A percentile compares a stretch with the other conserved stretches of the same genome.
phyloP scores from a whole-genome alignment of 1,140 invertebrate genomes.

The Drosophila ogumai region DNA sequence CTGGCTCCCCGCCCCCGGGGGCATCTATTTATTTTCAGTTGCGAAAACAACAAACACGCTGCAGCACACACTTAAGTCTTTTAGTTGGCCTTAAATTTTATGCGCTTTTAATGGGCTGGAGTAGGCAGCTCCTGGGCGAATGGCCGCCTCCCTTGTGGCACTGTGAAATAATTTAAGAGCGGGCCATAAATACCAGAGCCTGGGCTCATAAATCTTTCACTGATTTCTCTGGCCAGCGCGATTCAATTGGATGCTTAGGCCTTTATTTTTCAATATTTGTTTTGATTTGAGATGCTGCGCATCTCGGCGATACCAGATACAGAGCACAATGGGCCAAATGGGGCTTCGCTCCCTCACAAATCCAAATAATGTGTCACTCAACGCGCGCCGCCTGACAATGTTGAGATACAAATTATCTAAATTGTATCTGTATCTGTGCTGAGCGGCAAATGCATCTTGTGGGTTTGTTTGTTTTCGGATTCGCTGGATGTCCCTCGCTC shows the following conservation, averaged over 20 bases:
- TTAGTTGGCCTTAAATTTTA: constrained; percentile 48
- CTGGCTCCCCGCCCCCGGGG: background rate
- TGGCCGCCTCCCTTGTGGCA: constrained; percentile 25
- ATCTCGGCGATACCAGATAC: constrained; percentile 31
- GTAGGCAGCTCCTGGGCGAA: constrained; percentile 12
- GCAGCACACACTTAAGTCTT: constrained; percentile 22
- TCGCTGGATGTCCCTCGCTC: constrained; percentile 17
- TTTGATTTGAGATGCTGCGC: constrained; percentile 45
- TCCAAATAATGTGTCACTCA: constrained; percentile 83
- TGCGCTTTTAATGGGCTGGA: constrained; percentile 70
- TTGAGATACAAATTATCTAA: constrained; percentile 85
- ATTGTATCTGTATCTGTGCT: constrained; percentile 68
- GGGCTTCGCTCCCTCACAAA: constrained; percentile 46
- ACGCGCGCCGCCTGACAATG: constrained; percentile 70
- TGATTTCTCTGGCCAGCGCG: constrained; percentile 57
- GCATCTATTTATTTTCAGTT: constrained; percentile 63
- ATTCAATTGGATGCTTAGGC: constrained; percentile 69
- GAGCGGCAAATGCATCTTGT: constrained; percentile 70
- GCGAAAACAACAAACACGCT: constrained; percentile 68
- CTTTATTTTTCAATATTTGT: constrained; percentile 70
- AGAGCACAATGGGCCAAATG: constrained; percentile 38
- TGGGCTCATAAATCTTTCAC: constrained; percentile 80
- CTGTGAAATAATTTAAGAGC: constrained; percentile 73
- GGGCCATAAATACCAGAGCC: constrained; percentile 68
- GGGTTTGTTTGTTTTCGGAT: constrained; percentile 72